Percentiles rank a stretch among this genome's conserved stretches.
Evolutionary conservation across 2,888 invertebrate genomes (phyloP).

Genomic region (Perdita meconis): DNA sequence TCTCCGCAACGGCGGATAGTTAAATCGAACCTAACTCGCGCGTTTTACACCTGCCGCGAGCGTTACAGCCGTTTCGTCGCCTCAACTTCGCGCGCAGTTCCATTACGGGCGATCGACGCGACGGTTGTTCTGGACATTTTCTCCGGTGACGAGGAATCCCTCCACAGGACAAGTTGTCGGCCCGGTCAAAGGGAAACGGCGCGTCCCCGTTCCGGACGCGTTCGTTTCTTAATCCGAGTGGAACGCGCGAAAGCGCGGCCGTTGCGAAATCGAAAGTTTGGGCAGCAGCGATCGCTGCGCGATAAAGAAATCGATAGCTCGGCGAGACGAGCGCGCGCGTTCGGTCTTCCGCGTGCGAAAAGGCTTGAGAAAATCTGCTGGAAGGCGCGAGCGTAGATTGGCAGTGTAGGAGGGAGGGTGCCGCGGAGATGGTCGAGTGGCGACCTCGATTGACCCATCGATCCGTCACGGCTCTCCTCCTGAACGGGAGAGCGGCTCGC

Average conservation of each 20-base stretch:
- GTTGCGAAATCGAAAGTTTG: not conserved
- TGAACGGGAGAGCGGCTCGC: slow-evolving; percentile 59
- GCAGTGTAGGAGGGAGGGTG: slow-evolving; percentile 28
- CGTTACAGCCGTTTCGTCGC: slow-evolving; percentile 15
- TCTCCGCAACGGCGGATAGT: slow-evolving; percentile 5
- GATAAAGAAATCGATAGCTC: not conserved
- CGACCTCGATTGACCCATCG: slow-evolving; percentile 74
- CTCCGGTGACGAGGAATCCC: slow-evolving; percentile 23
- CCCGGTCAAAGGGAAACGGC: not conserved
- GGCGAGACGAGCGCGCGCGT: no score
- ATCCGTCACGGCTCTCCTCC: slow-evolving; percentile 70
- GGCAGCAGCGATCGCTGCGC: not conserved
- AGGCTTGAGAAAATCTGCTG: slow-evolving; percentile 51
- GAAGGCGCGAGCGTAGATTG: slow-evolving; percentile 41
- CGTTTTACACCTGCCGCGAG: slow-evolving; percentile 29
- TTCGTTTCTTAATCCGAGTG: not conserved
- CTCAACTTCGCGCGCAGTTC: slow-evolving; percentile 53
- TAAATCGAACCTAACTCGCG: slow-evolving; percentile 3
- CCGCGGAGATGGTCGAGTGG: slow-evolving; percentile 64
- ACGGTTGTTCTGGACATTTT: slow-evolving; percentile 36
- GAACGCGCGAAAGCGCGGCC: no score
- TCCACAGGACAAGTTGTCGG: not conserved
- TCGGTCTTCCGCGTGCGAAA: slow-evolving; percentile 45
- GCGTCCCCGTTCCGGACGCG: not conserved
- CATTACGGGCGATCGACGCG: slow-evolving; percentile 53